Evolutionary conservation across 2,888 invertebrate genomes (phyloP), one percentile per base, ranked within the genome.

Genomic region (Balanococcus diminutus): DNA sequence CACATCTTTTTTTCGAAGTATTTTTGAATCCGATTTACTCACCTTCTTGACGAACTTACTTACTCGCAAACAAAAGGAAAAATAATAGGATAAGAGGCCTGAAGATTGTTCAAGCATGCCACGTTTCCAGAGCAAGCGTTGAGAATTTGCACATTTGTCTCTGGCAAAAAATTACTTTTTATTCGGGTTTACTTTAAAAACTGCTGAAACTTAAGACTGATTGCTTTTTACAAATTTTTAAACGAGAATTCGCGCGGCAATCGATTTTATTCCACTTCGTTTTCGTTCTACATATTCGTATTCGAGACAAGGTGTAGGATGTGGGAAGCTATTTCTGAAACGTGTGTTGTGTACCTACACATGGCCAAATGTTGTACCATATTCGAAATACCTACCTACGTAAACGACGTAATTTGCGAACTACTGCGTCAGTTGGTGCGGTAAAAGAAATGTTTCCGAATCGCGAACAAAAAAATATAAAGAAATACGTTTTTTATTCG

Each of bases 81-180:
- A 3, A 16, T 16, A 42, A 42, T 67, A 28, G 5, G 14, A 67
- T 14, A 28, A 67, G 14, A 28, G 25, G 42, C 42, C 16, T 3
- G 51, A n/a, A 83, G 51, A n/a, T n/a, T n/a, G n/a, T n/a, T n/a
- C n/a, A 83, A 51, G 61, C 56, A 28, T n/a, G 11, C 67, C 19
- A 31, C 16, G 32, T n/a, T n/a, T n/a, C n/a, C n/a, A n/a, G n/a
- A n/a, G n/a, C n/a, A 67, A 67, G 83, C 83, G 83, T 56, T 83
- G 83, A 56, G 83, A 83, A 83, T 51, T 83, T 67, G 31, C 67
- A 67, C 83, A 83, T 83, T 83, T 67, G 83, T 83, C 22, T 83
- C n/a, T 67, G 51, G 16, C 51, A n/a, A 51, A 82, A 81, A 82
- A 42, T 82, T 39, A 16, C 46, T 81, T 81, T 79, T 75, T 75